Base-by-base conservation (phyloP, 2,797 vertebrate genomes). In the Synaphobranchus kaupii region DNA sequence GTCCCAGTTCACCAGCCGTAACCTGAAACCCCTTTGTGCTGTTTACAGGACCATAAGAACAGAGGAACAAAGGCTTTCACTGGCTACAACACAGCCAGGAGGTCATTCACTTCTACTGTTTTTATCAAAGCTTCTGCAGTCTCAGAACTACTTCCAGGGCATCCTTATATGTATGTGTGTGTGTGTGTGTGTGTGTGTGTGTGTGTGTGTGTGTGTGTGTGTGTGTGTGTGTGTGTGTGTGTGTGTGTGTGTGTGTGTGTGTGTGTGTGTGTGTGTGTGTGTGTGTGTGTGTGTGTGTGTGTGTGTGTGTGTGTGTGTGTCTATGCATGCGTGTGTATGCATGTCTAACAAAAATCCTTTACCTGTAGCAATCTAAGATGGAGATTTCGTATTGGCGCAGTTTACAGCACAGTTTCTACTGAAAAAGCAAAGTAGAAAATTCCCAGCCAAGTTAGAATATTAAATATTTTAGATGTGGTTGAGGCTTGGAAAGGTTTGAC, bases 1-100 rank as follows among this genome's bases (percentile, higher is more conserved):
- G 94, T 91, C 93, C 90, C 93, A 92, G 92, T 95, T 95, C 93
- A 92, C 92, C 93, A 87, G 90, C 90, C 92, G 94, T 94, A 95
- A 95, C 93, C 87, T 89, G 92, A 95, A 91, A 94, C 44, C 44
- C 58, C 48, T 83, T 66, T 56, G 66, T 48, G 39, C 28, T 47
- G 58, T 87, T 34, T 87, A 87, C 28, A 84, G 81, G 71, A 31
- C 60, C 48, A 13, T 25, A 84, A 34, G n/a, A 87, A 84, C 82
- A 87, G 66, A 28, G 31, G n/a, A 85, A 85, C 60, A 48, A 48
- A 73, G 56, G 58, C 20, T 63, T 71, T 28, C 66, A 85, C 1
- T 71, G 15, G 39, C 25, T 39, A 10, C 10, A 50, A 9, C 60
- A 48, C 44, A 85, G 47, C 34, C 44, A 66, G 50, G 54, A 56